Percentiles rank a stretch among this genome's conserved stretches.
phyloP scores from a whole-genome alignment of 1,140 invertebrate species.

The Zelostemma sp. region DNA sequence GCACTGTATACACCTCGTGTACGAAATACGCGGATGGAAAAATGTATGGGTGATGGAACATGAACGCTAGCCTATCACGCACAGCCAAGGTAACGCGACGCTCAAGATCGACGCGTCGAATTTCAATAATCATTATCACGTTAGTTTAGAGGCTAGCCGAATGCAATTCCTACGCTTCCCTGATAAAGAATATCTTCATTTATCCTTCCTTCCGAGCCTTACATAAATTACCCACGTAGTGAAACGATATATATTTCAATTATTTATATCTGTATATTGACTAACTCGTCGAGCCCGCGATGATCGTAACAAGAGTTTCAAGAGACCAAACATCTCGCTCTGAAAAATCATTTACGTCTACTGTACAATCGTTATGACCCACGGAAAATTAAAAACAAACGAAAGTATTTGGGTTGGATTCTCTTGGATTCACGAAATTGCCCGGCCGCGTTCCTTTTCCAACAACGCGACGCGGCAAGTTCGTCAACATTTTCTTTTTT shows the following conservation, averaged over 20 bases:
- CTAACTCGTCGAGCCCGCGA: slow-evolving; percentile 60
- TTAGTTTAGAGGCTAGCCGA: slow-evolving; percentile 60
- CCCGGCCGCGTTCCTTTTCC: too few relatives aligned
- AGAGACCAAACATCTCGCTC: slow-evolving; percentile 55
- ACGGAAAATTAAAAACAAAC: too few relatives aligned
- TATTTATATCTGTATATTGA: slow-evolving; percentile 49
- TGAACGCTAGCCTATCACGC: slow-evolving; percentile 66
- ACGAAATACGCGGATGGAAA: slow-evolving; percentile 39
- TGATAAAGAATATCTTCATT: slow-evolving; percentile 36
- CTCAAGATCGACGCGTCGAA: slow-evolving; percentile 50
- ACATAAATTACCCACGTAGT: slow-evolving; percentile 25
- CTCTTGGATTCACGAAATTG: too few relatives aligned
- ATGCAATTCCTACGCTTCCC: slow-evolving; percentile 60
- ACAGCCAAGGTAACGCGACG: slow-evolving; percentile 68
- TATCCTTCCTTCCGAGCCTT: too few relatives aligned
- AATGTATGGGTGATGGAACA: slow-evolving; percentile 49
- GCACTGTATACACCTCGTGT: slow-evolving; percentile 34
- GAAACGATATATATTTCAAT: slow-evolving; percentile 30
- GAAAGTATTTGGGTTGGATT: too few relatives aligned
- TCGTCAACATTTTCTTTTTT: too few relatives aligned
- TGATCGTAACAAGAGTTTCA: slow-evolving; percentile 58
- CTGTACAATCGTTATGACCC: too few relatives aligned
- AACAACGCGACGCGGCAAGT: too few relatives aligned
- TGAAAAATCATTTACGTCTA: slow-evolving; percentile 21
- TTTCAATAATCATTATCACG: slow-evolving; percentile 51